Evolutionary conservation across 2,797 vertebrate species (phyloP).

Genomic region (Vultur gryphus): DNA sequence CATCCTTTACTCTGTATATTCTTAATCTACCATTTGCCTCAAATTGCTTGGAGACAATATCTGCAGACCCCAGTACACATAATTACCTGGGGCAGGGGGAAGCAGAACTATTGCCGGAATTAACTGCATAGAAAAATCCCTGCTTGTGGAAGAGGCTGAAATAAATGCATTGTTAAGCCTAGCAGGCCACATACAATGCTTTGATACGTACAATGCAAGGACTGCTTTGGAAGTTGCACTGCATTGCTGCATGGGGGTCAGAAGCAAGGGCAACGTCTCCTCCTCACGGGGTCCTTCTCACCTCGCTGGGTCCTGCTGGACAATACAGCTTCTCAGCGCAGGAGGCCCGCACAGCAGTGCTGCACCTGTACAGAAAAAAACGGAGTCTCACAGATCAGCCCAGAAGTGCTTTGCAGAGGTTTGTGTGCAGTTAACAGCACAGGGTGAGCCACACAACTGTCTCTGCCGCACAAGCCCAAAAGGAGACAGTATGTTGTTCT

Average conservation of each 20-base stretch:
- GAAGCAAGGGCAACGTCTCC: neutral
- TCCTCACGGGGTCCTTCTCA: neutral
- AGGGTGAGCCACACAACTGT: neutral
- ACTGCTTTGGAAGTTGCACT: neutral
- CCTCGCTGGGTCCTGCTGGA: neutral
- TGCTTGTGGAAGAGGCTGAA: neutral
- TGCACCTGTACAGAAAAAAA: neutral
- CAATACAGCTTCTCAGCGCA: fast-evolving
- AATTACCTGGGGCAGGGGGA: neutral
- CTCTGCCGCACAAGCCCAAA: neutral
- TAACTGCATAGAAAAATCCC: neutral
- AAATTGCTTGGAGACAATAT: neutral
- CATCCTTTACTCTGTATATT: neutral
- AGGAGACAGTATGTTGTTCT: fast-evolving
- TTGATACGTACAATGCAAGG: fast-evolving
- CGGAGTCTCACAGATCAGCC: fast-evolving
- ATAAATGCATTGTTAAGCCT: neutral
- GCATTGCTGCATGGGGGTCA: neutral
- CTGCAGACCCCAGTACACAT: neutral
- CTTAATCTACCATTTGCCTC: neutral
- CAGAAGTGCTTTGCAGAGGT: neutral
- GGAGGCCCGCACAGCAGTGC: neutral
- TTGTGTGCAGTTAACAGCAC: neutral
- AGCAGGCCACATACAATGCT: neutral
- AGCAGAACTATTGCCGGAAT: neutral